Base-by-base conservation (phyloP, 1,140 invertebrate genomes). In the Drosophila repleta region DNA sequence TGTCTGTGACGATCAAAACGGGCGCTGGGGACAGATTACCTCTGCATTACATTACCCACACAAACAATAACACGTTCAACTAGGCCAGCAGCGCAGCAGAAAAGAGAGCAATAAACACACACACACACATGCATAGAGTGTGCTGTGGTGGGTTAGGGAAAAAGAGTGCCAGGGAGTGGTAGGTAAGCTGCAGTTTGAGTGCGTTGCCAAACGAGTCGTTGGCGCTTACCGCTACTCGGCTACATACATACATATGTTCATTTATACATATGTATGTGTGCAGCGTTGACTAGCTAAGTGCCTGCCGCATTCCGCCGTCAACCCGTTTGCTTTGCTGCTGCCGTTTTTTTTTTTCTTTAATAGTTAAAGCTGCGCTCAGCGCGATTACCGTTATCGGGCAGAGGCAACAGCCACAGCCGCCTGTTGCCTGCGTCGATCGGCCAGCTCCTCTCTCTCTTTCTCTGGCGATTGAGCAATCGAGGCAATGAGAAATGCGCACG, bases 141-240 rank as follows among this genome's bases (percentile, higher is more conserved):
- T 52, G 51, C 43, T 26, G 24, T 46, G 17, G 17, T 18, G 10
- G 24, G 13, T 10, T 18, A 29, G 8, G 41, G 17, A n/a, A 26
- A 39, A 41, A 24, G 29, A 17, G 26, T 15, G 49, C 35, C 41
- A 35, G 20, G 26, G 20, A 18, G 43, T 32, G 32, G 48, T 13
- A 3, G 61, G 43, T 69, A 43, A 62, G 52, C 60, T 66, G 64
- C 49, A 52, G 45, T 57, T 43, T 75, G 58, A 64, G 57, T 77
- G 70, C 74, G 79, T 78, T 64, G 77, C 64, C 82, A 87, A 84
- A 87, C 81, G 79, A 87, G 81, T 84, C 74, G 64, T 79, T 74
- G 73, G 64, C 45, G 73, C 78, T 77, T 87, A 87, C 81, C 77
- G 81, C 81, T 84, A 84, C 69, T 35, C 61, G 68, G 41, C 53